A percentile compares a stretch with the other conserved stretches of the same genome.
Evolutionary conservation across 2,888 invertebrate species (phyloP).

Genomic region (Hydropsyche betteni): DNA sequence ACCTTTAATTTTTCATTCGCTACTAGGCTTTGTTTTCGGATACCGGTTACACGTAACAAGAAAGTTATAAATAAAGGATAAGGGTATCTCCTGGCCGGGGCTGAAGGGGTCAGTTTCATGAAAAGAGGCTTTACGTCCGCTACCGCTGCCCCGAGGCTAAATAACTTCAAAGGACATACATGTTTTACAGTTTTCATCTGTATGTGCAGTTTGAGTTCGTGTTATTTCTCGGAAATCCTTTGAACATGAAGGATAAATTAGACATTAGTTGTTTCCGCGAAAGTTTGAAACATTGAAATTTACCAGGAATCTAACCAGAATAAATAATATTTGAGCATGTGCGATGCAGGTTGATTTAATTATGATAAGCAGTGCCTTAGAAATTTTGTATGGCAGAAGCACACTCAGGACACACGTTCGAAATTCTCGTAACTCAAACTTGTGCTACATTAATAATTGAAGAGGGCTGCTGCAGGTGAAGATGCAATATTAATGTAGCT

Average conservation of each 20-base stretch:
- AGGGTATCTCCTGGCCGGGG: conserved; percentile 31
- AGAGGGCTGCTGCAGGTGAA: not conserved
- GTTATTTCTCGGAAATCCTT: conserved; percentile 23
- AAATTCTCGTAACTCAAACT: not conserved
- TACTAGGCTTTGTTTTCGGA: conserved; percentile 30
- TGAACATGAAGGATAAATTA: conserved; percentile 14
- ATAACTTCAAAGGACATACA: conserved; percentile 38
- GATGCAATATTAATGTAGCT: not conserved
- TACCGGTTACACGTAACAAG: conserved; percentile 28
- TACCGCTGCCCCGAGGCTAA: conserved; percentile 1
- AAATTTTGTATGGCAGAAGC: not conserved
- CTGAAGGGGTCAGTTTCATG: conserved; percentile 35
- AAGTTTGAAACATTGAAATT: too few relatives aligned
- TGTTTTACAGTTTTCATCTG: conserved; percentile 35
- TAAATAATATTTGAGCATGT: not conserved
- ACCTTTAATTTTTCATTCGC: conserved; percentile 34
- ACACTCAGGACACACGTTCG: not conserved
- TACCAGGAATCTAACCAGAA: too few relatives aligned
- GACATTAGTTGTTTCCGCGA: conserved; percentile 6
- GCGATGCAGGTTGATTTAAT: conserved; percentile 3
- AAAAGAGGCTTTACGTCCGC: conserved; percentile 34
- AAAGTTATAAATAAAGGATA: conserved; percentile 38
- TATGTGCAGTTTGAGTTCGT: not conserved
- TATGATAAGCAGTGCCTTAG: not conserved
- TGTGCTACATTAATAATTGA: not conserved